Base-by-base conservation (phyloP, 1,140 invertebrate species). In the Parapsyche elsis region DNA sequence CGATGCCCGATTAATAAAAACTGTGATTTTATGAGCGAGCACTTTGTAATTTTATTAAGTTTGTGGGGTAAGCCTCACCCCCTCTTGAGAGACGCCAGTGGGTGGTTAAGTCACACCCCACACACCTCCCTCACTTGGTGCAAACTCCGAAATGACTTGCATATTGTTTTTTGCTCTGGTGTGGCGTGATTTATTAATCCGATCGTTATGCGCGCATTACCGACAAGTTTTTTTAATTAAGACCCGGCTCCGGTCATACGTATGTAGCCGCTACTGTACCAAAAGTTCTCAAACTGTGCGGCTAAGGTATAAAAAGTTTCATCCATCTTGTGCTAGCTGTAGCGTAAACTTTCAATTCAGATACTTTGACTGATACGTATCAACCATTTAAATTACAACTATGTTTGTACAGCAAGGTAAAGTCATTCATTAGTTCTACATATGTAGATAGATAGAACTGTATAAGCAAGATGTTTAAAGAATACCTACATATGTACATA, bases 1-100 rank as follows among this genome's bases (percentile, higher is more conserved):
- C 82, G 79, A 83, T 83, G 81, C 79, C 77, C 81, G 82, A 83
- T 83, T 83, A 83, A 83, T 81, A 83, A 83, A 83, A 83, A 81
- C 76, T 80, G 80, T 79, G 81, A 83, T 83, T 83, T 83, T 83
- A 83, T 83, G 74, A 79, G 80, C 74, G 82, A 83, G 81, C 81
- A 83, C 82, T 83, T 83, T 80, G 82, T 83, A 81, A 81, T 83
- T 83, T 81, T 80, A 80, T 80, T 83, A 83, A 83, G 81, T 81
- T 81, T 80, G 78, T 70, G 67, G 5, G 67, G 67, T 38, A 38
- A 0, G 64, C 9, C 12, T 26, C 24, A 9, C 64, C 64, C 23
- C 64, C 0, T 16, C 2, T 2, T 14, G 16, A 44, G 30, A 21
- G 30, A 30, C 14, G 71, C n/a, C n/a, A 7, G 30, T 38, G 30